Evolutionary conservation across 1,140 invertebrate species (phyloP).

Genomic region (Orussus abietinus): DNA sequence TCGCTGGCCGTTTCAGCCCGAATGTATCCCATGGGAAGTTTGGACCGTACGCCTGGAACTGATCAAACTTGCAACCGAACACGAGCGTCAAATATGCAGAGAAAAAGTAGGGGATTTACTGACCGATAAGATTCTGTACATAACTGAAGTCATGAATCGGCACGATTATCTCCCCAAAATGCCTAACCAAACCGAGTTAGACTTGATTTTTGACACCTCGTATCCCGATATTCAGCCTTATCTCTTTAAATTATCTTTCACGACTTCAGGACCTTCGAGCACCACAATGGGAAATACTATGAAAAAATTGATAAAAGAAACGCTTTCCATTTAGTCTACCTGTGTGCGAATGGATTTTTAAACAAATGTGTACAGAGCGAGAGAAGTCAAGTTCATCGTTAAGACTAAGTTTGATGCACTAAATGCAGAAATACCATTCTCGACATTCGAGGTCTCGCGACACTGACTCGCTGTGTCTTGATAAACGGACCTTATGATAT

Average conservation of each 20-base stretch:
- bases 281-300: conserved; percentile 80
- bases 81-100: conserved; percentile 80
- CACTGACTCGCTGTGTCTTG: too few relatives aligned
- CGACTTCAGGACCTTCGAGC: conserved; percentile 65
- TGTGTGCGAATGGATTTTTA: background rate
- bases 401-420: too few relatives aligned
- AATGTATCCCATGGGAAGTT: conserved; percentile 95
- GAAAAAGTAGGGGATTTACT: conserved; percentile 89
- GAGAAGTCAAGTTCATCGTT: conserved; percentile 1
- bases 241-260: conserved; percentile 83
- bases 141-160: conserved; percentile 91
- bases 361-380: background rate
- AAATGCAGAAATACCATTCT: too few relatives aligned
- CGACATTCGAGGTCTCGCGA: too few relatives aligned
- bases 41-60: conserved; percentile 92
- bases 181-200: conserved; percentile 86
- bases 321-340: conserved; percentile 56
- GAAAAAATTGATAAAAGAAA: conserved; percentile 86
- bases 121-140: conserved; percentile 88
- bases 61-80: conserved; percentile 79
- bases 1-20: conserved; percentile 82
- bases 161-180: conserved; percentile 95
- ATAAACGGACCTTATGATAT: too few relatives aligned
- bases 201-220: conserved; percentile 90
- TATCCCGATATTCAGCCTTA: conserved; percentile 93